Evolutionary conservation across 2,888 invertebrate genomes (phyloP), one percentile per base, ranked within the genome.

Genomic region (Ommatoiulus sabulosus): DNA sequence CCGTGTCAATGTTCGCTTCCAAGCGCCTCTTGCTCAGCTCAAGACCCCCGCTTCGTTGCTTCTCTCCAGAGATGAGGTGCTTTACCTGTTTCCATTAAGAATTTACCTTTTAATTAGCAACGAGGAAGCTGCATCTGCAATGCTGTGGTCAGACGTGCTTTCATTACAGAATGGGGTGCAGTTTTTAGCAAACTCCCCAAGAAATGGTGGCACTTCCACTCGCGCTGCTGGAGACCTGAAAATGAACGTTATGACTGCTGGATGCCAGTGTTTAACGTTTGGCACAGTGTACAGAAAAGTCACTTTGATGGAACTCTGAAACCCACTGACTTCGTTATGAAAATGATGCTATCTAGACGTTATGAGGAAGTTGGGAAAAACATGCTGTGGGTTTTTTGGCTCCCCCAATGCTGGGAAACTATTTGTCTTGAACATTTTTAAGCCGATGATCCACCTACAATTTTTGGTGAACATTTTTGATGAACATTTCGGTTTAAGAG

Each of bases 1-100:
- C 72, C 72, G 72, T 72, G 72, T 72, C 72, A 72, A 72, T 24
- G 72, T 72, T 72, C 72, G 20, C 72, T 72, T 72, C 72, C 72
- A 72, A 20, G 57, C n/a, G 57, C 57, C 17, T 15, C 57, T 63
- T 15, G 57, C 57, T 3, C 20, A 20, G 4, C 8, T 46, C 6
- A 24, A 10, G 24, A 72, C 20, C 20, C 20, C 20, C 24, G 24
- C 8, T 10, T 52, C 15, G 52, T 52, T 52, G 15, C 52, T 15
- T 52, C 52, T 3, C 15, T n/a, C 10, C 10, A 52, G 15, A 3
- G 10, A 52, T 15, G 4, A 72, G 24, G 72, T 72, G 24, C 72
- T 6, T 24, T 72, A 72, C 72, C 72, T 24, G 72, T 72, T 72
- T 24, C 5, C 72, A 8, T 24, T 72, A 72, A 8, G 24, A 63